Conservation (phyloP, 2,113 vertebrate genomes). For the Neodontobutis hainanensis region DNA sequence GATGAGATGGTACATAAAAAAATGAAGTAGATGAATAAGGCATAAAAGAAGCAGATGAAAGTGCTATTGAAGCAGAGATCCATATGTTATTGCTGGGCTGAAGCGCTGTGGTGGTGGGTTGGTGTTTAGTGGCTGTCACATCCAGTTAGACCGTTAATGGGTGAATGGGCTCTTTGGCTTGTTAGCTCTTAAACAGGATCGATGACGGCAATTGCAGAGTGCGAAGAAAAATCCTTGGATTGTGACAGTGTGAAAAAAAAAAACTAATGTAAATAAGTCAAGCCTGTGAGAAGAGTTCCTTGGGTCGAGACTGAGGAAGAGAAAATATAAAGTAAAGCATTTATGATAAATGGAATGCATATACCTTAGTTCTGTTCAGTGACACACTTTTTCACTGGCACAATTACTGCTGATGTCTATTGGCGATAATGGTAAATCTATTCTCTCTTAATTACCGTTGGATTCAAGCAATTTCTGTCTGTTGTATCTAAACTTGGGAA, state of each 20-base stretch:
- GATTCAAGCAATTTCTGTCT: not conserved
- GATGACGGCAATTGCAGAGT: conserved; percentile 52
- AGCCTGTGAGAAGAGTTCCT: conserved; percentile 14
- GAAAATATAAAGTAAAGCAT: not conserved
- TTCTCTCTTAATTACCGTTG: not conserved
- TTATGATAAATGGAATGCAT: not conserved
- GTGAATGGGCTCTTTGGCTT: conserved; percentile 49
- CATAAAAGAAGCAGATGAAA: conserved; percentile 1
- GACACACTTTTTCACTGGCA: conserved; percentile 48
- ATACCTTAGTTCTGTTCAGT: conserved; percentile 9
- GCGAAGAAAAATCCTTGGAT: conserved; percentile 22
- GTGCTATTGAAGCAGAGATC: conserved; percentile 37
- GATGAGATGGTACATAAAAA: no score
- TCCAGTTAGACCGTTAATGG: conserved; percentile 45
- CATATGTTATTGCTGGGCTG: conserved; percentile 18
- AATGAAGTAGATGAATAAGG: conserved; percentile 21
- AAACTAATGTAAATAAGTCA: conserved; percentile 12
- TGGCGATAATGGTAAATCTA: conserved; percentile 3
- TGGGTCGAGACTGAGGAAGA: not conserved
- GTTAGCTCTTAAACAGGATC: conserved; percentile 60
- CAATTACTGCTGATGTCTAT: not conserved
- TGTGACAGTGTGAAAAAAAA: not conserved
- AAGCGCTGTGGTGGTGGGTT: conserved; percentile 12
- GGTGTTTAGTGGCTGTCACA: conserved; percentile 62
- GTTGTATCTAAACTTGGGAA: not conserved